phyloP scores from a whole-genome alignment of 1,140 invertebrate genomes.

The Achatina immaculata region DNA sequence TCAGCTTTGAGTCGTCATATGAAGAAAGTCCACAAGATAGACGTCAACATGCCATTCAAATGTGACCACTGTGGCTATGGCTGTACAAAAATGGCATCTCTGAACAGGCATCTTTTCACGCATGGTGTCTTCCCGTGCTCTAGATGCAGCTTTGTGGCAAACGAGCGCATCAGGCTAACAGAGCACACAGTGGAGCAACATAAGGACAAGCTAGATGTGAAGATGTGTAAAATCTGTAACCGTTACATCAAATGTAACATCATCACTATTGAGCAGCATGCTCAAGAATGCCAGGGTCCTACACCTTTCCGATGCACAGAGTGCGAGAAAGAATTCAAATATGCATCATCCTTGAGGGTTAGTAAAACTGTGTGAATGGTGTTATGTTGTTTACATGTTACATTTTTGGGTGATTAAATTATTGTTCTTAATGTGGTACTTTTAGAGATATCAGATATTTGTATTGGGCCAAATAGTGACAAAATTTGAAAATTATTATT shows the following conservation, averaged over 20 bases:
- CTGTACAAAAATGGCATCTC: conserved; percentile 53
- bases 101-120: conserved; percentile 56
- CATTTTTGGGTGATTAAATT: too few species aligned
- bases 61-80: conserved; percentile 58
- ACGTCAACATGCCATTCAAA: conserved; percentile 45
- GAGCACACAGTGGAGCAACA: conserved; percentile 55
- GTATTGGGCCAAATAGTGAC: too few species aligned
- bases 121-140: conserved; percentile 60
- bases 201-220: conserved; percentile 54
- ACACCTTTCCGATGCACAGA: conserved; percentile 57
- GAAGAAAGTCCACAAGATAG: conserved; percentile 44
- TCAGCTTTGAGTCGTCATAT: conserved; percentile 49
- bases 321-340: conserved; percentile 66
- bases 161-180: conserved; percentile 49
- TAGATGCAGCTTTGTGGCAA: conserved; percentile 56
- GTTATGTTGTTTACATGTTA: too few species aligned
- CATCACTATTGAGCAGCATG: conserved; percentile 60
- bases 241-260: conserved; percentile 59
- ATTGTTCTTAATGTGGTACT: too few species aligned
- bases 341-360: conserved; percentile 59
- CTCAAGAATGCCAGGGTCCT: conserved; percentile 57
- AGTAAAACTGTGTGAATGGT: too few species aligned
- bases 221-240: conserved; percentile 62
- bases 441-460: too few species aligned
- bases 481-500: too few species aligned